Evolutionary conservation across 2,888 invertebrate species (phyloP).

Genomic region (Synanthedon tipuliformis): DNA sequence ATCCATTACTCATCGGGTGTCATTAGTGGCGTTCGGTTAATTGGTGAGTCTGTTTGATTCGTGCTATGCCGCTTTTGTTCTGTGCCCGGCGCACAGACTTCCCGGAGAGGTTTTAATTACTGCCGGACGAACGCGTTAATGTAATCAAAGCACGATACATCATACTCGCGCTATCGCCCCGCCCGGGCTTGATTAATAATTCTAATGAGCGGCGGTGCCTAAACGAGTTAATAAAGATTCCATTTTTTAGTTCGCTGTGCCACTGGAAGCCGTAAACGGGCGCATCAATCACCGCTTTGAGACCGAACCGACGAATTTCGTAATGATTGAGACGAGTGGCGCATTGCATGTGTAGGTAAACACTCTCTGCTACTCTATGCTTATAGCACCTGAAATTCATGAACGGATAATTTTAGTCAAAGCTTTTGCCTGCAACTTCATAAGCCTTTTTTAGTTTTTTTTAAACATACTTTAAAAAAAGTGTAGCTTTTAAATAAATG

Average conservation of each 20-base stretch:
- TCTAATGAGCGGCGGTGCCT: conserved; percentile 68
- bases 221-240: conserved; percentile 69
- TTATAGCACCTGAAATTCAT: too few relatives aligned
- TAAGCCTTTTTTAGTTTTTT: too few relatives aligned
- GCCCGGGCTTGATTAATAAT: conserved; percentile 68
- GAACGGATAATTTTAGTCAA: too few relatives aligned
- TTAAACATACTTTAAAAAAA: too few relatives aligned
- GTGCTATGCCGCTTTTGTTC: conserved; percentile 23
- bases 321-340: conserved; percentile 61
- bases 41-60: conserved; percentile 3
- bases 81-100: conserved; percentile 25
- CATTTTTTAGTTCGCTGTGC: conserved; percentile 57
- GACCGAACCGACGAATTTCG: conserved; percentile 51
- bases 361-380: too few relatives aligned
- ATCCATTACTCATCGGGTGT: conserved; percentile 32
- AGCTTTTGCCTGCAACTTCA: too few relatives aligned
- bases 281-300: conserved; percentile 67
- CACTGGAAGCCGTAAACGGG: conserved; percentile 64
- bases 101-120: conserved; percentile 65
- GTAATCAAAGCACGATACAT: conserved; percentile 69
- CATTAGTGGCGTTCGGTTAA: conserved; percentile 28
- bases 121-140: conserved; percentile 55
- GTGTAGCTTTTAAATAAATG: too few relatives aligned
- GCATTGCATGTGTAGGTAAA: too few relatives aligned
- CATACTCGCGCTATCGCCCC: conserved; percentile 62